These are phyloP conservation scores for Loris lydekkerianus DNA, from an alignment of 2,797 vertebrate genomes.

Conservation along the genomic window DNA sequence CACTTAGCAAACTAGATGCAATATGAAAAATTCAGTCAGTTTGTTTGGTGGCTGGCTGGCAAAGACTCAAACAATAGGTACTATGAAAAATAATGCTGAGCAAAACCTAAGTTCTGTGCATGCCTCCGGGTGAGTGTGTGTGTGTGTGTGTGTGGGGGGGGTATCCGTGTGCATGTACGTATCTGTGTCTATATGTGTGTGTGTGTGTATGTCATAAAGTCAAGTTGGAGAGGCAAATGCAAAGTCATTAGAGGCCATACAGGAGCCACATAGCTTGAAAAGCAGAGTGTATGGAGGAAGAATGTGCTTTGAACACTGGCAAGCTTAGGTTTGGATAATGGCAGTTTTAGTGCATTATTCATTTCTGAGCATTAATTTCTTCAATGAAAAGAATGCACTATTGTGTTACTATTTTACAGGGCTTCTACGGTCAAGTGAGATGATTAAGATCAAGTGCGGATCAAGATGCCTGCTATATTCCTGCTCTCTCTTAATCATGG, in stretches of 20 bases:
- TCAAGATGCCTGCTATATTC: not conserved
- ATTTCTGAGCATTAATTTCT: conserved; percentile 35
- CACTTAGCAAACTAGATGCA: conserved; percentile 75
- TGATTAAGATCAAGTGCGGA: not conserved
- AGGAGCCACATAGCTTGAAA: not conserved
- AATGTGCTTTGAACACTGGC: fast-evolving
- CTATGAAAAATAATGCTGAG: not conserved
- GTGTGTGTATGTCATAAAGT: not conserved
- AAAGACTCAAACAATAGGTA: conserved; percentile 56
- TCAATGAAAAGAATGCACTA: not conserved
- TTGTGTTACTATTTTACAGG: not conserved
- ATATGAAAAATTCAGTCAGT: conserved; percentile 65
- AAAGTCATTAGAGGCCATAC: not conserved
- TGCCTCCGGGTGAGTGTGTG: not conserved
- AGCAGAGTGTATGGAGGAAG: not conserved
- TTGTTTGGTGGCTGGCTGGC: conserved; percentile 58
- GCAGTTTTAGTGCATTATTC: not conserved
- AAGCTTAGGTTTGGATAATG: not conserved
- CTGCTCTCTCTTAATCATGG: not conserved
- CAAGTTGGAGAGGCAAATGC: not conserved
- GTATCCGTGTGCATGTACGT: not conserved
- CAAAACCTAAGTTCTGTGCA: not conserved
- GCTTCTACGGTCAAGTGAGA: conserved; percentile 10
- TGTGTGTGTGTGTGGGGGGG: not conserved
- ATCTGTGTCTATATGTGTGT: not conserved